A percentile compares a stretch with the other conserved stretches of the same genome.
These are phyloP conservation scores for Seladonia tumulorum DNA, from an alignment of 2,888 invertebrate species.

Conservation along the genomic window DNA sequence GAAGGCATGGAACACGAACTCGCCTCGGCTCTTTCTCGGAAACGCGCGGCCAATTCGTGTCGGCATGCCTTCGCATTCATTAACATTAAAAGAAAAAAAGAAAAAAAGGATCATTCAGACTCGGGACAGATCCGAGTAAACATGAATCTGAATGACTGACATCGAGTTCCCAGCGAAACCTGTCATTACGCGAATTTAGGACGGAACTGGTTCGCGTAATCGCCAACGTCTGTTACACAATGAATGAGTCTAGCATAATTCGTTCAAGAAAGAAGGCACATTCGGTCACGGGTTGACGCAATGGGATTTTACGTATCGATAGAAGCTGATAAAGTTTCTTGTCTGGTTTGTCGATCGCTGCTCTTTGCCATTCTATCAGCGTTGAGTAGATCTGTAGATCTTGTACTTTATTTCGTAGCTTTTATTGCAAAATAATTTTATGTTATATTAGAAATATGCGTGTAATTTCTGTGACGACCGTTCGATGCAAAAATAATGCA, in stretches of 20 bases:
- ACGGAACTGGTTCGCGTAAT: constrained; percentile 45
- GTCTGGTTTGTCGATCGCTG: too few relatives aligned
- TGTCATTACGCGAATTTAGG: constrained; percentile 35
- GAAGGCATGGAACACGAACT: constrained; percentile 32
- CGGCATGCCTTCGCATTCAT: constrained; percentile 37
- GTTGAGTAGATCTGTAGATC: background rate
- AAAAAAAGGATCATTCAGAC: constrained; percentile 28
- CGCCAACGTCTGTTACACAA: constrained; percentile 24
- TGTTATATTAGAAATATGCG: too few relatives aligned
- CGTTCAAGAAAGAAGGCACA: constrained; percentile 3
- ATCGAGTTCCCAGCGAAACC: constrained; percentile 3
- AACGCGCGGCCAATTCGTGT: constrained; percentile 14
- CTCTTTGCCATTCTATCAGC: background rate
- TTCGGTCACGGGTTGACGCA: constrained; percentile 10
- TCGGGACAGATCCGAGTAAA: constrained; percentile 1
- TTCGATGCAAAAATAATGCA: too few relatives aligned
- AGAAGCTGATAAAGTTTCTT: background rate
- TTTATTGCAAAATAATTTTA: too few relatives aligned
- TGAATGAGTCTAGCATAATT: constrained; percentile 21
- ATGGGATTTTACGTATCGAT: background rate
- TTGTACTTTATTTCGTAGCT: background rate
- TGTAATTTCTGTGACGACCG: too few relatives aligned
- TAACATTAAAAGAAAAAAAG: constrained; percentile 40
- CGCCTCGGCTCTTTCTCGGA: background rate
- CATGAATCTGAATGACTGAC: constrained; percentile 43